These are phyloP conservation scores for Thumatha senex DNA, from an alignment of 2,888 invertebrate species.

Conservation along the genomic window DNA sequence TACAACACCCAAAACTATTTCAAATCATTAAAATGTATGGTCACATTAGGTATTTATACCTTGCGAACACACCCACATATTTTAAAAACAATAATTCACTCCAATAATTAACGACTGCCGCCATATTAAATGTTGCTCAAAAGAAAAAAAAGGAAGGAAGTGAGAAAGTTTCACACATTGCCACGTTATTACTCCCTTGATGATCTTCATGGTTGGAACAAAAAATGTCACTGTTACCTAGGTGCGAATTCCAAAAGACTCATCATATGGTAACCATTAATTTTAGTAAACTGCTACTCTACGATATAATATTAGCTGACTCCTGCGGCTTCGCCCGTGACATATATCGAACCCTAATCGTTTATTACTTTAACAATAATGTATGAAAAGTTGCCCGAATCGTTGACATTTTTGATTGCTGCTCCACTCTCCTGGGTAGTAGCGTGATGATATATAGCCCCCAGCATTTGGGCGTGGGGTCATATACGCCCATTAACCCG, in stretches of 20 bases:
- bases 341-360: too few species aligned
- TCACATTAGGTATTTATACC: not conserved
- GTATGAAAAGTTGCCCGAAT: too few species aligned
- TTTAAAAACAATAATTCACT: slow-evolving; percentile 12
- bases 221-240: slow-evolving; percentile 7
- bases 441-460: too few species aligned
- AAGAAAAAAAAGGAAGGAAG: slow-evolving; percentile 18
- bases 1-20: too few species aligned
- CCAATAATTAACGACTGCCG: slow-evolving; percentile 28
- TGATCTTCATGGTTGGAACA: slow-evolving; percentile 13
- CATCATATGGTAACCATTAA: not conserved
- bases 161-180: slow-evolving; percentile 28
- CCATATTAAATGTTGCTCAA: slow-evolving; percentile 14
- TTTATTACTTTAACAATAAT: too few species aligned
- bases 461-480: too few species aligned
- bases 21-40: not conserved
- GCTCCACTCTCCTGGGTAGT: too few species aligned
- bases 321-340: too few species aligned
- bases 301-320: too few species aligned
- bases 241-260: not conserved
- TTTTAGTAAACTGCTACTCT: not conserved
- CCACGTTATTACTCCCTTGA: slow-evolving; percentile 21
- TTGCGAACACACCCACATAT: slow-evolving; percentile 5
- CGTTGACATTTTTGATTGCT: too few species aligned
- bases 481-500: too few species aligned